Percentiles rank a stretch among this genome's conserved stretches.
These are phyloP conservation scores for Distichodus sexfasciatus DNA, from an alignment of 2,797 vertebrate species.

Conservation along the genomic window DNA sequence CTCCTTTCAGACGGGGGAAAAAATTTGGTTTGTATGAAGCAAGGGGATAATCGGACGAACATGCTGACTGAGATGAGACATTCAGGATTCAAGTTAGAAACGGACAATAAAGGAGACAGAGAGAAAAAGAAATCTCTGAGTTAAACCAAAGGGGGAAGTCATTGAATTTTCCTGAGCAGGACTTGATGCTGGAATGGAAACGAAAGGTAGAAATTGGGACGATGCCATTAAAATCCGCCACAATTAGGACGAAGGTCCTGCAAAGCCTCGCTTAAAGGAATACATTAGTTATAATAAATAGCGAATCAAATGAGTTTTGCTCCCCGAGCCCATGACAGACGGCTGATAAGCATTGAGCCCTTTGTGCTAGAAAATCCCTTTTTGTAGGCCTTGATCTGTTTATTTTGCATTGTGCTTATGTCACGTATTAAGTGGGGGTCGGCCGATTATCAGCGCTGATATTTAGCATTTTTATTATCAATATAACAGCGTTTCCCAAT, in stretches of 20 bases:
- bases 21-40: constrained; percentile 71
- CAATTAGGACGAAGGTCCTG: constrained; percentile 22
- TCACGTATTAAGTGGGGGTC: neutral
- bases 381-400: constrained; percentile 12
- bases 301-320: constrained; percentile 44
- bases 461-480: no score
- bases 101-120: constrained; percentile 46
- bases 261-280: constrained; percentile 41
- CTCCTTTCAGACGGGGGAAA: constrained; percentile 55
- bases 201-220: constrained; percentile 68
- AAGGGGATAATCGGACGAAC: constrained; percentile 76
- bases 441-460: no score
- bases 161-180: constrained; percentile 73
- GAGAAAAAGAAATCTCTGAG: constrained; percentile 68
- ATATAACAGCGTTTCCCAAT: no score
- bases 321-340: constrained; percentile 10
- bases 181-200: constrained; percentile 70
- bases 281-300: constrained; percentile 33
- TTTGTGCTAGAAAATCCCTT: neutral
- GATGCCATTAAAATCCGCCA: constrained; percentile 64
- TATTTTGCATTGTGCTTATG: constrained; percentile 6
- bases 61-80: constrained; percentile 72
- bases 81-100: constrained; percentile 73
- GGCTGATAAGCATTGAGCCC: no score
- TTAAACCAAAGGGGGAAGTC: constrained; percentile 70